Evolutionary conservation across 2,797 vertebrate species (phyloP).

Genomic region (Steatocranus sp.): DNA sequence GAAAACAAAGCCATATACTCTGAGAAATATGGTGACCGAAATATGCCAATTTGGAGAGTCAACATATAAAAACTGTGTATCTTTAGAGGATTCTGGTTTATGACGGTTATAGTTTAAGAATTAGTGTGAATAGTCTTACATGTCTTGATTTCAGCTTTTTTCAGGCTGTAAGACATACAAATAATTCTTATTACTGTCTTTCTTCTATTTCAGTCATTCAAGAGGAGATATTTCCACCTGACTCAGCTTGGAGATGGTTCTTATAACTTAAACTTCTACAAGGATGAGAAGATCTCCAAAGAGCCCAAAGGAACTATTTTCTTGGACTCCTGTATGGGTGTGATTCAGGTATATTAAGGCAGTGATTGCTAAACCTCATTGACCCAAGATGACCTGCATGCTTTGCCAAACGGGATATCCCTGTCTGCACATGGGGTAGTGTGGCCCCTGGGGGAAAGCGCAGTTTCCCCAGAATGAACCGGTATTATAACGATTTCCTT

Average conservation of each 20-base stretch:
- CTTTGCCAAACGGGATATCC: constrained; percentile 38
- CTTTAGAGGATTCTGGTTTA: neutral
- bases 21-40: no score
- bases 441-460: neutral
- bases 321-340: constrained; percentile 98
- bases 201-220: constrained; percentile 85
- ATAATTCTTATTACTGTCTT: neutral
- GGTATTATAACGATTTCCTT: constrained; percentile 1
- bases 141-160: neutral
- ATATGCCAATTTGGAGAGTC: neutral
- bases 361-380: neutral
- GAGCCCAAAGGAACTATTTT: constrained; percentile 99
- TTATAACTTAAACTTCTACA: constrained; percentile 98
- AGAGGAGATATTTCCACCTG: constrained; percentile 96
- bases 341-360: constrained; percentile 84
- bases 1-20: neutral
- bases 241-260: constrained; percentile 96
- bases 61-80: neutral
- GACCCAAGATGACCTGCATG: neutral
- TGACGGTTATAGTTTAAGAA: neutral
- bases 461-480: neutral
- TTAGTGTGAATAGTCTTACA: neutral
- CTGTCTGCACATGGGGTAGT: neutral
- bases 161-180: neutral
- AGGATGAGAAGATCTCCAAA: constrained; percentile 98